A percentile compares a stretch with the other conserved stretches of the same genome.
Evolutionary conservation across 2,888 invertebrate species (phyloP).

Genomic region (Mamestra brassicae): DNA sequence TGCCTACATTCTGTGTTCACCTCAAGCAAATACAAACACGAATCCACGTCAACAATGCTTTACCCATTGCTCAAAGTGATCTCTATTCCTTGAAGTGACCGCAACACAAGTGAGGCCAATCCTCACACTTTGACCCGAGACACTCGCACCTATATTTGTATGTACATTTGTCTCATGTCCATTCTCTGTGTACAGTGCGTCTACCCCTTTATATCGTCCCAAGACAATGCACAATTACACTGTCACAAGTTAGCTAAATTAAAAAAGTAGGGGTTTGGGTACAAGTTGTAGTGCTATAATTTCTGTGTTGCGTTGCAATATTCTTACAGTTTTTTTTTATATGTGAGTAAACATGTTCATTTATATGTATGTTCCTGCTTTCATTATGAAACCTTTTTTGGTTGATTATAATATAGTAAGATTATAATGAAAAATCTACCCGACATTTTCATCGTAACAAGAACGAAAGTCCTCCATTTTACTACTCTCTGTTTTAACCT

Average conservation of each 20-base stretch:
- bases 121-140: neutral
- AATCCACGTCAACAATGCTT: neutral
- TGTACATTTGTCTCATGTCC: neutral
- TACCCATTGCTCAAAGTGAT: constrained; percentile 21
- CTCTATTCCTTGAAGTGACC: constrained; percentile 32
- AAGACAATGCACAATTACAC: constrained; percentile 54
- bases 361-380: too few species aligned
- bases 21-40: constrained; percentile 7
- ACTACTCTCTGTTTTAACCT: too few species aligned
- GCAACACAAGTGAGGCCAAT: constrained; percentile 20
- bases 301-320: constrained; percentile 23
- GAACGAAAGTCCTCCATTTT: neutral
- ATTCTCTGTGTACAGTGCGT: constrained; percentile 18
- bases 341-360: neutral
- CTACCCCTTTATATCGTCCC: constrained; percentile 21
- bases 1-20: neutral
- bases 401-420: neutral
- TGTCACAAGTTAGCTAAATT: constrained; percentile 54
- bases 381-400: too few species aligned
- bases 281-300: constrained; percentile 33
- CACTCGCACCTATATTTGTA: constrained; percentile 19
- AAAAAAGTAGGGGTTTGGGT: constrained; percentile 45
- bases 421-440: too few species aligned
- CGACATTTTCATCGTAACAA: neutral
- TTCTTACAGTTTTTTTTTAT: constrained; percentile 12